These are phyloP conservation scores for Pammene fasciana DNA, from an alignment of 2,888 invertebrate species.

Conservation along the genomic window DNA sequence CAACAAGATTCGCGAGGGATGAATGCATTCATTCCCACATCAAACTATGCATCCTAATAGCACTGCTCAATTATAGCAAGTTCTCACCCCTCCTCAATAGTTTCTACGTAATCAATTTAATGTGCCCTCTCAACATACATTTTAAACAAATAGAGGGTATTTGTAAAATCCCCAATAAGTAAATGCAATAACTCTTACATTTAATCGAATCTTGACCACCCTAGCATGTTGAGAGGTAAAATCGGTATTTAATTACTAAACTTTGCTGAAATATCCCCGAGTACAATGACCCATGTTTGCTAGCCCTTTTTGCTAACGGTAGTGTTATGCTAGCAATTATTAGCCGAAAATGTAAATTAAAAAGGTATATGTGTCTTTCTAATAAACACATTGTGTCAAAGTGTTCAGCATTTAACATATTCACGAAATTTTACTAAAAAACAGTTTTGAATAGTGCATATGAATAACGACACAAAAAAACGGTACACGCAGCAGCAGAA, in stretches of 20 bases:
- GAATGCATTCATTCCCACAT: slow-evolving; percentile 3
- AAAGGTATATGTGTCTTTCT: too few species aligned
- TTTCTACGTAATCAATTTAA: slow-evolving; percentile 20
- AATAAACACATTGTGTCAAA: too few species aligned
- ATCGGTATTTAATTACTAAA: slow-evolving; percentile 31
- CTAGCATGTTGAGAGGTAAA: slow-evolving; percentile 21
- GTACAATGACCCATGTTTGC: slow-evolving; percentile 17
- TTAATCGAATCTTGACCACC: slow-evolving; percentile 31
- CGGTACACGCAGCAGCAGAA: too few species aligned
- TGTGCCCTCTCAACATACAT: slow-evolving; percentile 1
- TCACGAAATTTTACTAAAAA: too few species aligned
- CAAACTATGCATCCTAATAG: slow-evolving; percentile 11
- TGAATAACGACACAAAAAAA: too few species aligned
- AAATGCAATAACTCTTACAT: slow-evolving; percentile 19
- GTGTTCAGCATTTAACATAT: too few species aligned
- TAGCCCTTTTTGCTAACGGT: slow-evolving; percentile 15
- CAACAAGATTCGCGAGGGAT: background rate
- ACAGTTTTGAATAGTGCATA: too few species aligned
- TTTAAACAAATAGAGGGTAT: slow-evolving; percentile 3
- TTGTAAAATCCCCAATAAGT: slow-evolving; percentile 9
- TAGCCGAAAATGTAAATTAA: too few species aligned
- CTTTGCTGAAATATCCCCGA: slow-evolving; percentile 19
- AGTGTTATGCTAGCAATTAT: too few species aligned
- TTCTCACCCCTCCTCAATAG: slow-evolving; percentile 24
- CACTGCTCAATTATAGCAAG: slow-evolving; percentile 11